A percentile compares a stretch with the other conserved stretches of the same genome.
Conservation (phyloP, 2,888 invertebrate species). For the Phymatocera aterrima region DNA sequence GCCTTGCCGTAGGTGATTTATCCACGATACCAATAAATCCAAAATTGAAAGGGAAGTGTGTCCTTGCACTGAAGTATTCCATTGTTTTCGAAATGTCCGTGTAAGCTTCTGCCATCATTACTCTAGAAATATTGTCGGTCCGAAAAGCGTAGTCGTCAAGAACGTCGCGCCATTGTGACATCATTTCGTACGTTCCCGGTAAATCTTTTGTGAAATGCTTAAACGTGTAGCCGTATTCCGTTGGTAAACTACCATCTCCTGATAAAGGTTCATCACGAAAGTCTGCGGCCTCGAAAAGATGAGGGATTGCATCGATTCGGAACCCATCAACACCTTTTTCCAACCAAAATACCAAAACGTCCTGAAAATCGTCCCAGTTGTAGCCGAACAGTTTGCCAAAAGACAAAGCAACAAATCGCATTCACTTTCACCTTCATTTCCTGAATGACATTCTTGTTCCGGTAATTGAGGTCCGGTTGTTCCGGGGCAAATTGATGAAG, state of each 20-base stretch:
- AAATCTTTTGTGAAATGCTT: slow-evolving; percentile 79
- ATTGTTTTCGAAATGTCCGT: slow-evolving; percentile 77
- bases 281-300: slow-evolving; percentile 30
- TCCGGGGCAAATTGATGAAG: slow-evolving; percentile 81
- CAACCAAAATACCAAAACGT: slow-evolving; percentile 38
- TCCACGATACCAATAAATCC: slow-evolving; percentile 78
- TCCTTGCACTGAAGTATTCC: slow-evolving; percentile 79
- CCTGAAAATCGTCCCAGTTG: too few relatives aligned
- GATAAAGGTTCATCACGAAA: slow-evolving; percentile 28
- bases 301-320: slow-evolving; percentile 13
- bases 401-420: too few relatives aligned
- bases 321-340: slow-evolving; percentile 33
- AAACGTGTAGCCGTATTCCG: slow-evolving; percentile 62
- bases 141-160: slow-evolving; percentile 64
- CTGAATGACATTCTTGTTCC: slow-evolving; percentile 77
- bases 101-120: slow-evolving; percentile 80
- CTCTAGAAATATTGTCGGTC: slow-evolving; percentile 45
- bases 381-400: too few relatives aligned
- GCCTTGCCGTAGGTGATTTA: slow-evolving; percentile 74
- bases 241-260: neutral
- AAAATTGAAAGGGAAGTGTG: slow-evolving; percentile 83
- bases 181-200: slow-evolving; percentile 54
- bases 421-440: too few relatives aligned
- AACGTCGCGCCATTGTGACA: slow-evolving; percentile 58
- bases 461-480: slow-evolving; percentile 84